Conservation (phyloP, 2,797 vertebrate species). For the Cossypha dichroa region DNA sequence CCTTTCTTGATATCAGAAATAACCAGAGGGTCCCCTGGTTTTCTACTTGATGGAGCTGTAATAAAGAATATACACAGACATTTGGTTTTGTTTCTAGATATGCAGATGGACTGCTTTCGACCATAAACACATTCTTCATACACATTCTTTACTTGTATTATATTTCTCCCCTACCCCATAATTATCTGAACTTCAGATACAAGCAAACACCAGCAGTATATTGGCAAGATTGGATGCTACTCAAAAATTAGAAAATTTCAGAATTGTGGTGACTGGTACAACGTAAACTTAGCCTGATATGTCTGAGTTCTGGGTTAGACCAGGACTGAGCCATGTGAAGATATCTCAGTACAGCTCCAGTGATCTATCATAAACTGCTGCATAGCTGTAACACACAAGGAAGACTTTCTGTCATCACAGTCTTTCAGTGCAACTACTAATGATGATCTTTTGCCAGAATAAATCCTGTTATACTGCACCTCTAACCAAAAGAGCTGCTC, state of each 20-base stretch:
- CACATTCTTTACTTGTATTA: neutral
- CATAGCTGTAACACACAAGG: neutral
- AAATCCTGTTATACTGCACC: neutral
- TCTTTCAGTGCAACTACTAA: neutral
- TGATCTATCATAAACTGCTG: neutral
- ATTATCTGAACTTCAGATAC: neutral
- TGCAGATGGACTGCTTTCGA: neutral
- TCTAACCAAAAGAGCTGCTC: neutral
- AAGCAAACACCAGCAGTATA: neutral
- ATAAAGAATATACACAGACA: conserved; percentile 26
- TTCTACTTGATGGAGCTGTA: conserved; percentile 95
- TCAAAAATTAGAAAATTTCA: neutral
- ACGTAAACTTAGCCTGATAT: neutral
- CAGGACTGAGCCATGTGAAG: neutral
- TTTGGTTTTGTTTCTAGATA: neutral
- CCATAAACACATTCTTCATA: neutral
- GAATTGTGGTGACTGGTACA: neutral
- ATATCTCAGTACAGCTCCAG: neutral
- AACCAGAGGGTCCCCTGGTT: conserved; percentile 93
- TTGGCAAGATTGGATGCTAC: neutral
- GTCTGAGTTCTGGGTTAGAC: neutral
- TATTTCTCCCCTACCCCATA: neutral
- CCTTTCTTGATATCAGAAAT: conserved; percentile 99
- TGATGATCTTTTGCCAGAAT: neutral
- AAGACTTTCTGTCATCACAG: neutral